A percentile compares a stretch with the other conserved stretches of the same genome.
phyloP scores from a whole-genome alignment of 2,797 vertebrate species.

The Chaenodraco wilsoni region DNA sequence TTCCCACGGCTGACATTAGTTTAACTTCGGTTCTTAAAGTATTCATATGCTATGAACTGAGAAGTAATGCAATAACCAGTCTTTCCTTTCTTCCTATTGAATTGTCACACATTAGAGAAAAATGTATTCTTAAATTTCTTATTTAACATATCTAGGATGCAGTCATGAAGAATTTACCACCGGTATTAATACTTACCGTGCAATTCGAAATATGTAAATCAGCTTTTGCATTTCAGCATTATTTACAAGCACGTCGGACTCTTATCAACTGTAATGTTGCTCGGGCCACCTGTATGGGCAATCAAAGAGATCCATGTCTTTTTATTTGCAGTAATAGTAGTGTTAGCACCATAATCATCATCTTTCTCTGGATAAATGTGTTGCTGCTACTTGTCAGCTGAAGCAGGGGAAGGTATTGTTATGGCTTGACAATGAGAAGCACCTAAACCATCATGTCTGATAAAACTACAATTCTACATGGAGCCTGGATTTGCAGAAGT shows the following conservation, averaged over 20 bases:
- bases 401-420: constrained; percentile 22
- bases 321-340: constrained; percentile 13
- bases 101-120: not conserved
- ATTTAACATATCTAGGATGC: not conserved
- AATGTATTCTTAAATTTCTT: not conserved
- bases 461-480: not conserved
- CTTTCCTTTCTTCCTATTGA: not conserved
- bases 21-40: constrained; percentile 20
- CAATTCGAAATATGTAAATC: not conserved
- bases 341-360: not conserved
- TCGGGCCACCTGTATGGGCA: constrained; percentile 4
- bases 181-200: not conserved
- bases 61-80: constrained; percentile 3
- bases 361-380: not conserved
- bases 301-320: not conserved
- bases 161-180: not conserved
- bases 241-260: not conserved
- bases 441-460: constrained; percentile 23
- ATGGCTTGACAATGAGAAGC: constrained; percentile 25
- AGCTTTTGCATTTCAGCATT: not conserved
- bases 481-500: not conserved
- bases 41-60: constrained; percentile 2
- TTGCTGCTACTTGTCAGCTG: constrained; percentile 3
- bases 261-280: not conserved
- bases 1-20: constrained; percentile 28